Evolutionary conservation across 2,113 vertebrate genomes (phyloP).

Genomic region (Myrmecophaga tridactyla): DNA sequence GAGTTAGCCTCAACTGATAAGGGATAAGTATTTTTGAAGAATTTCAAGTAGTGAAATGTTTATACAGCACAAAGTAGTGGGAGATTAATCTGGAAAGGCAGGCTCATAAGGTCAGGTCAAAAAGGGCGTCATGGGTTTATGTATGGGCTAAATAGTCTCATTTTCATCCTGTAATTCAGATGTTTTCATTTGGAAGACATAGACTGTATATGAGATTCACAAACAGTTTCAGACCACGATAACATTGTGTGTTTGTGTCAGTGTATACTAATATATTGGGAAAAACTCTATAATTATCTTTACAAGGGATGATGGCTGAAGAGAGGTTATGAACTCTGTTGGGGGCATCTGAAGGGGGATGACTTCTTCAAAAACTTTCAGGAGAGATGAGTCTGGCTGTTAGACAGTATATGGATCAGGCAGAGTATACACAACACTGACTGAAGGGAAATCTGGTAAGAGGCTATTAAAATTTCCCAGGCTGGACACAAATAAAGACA

Average conservation of each 20-base stretch:
- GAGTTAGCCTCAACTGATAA: background rate
- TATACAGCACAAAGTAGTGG: background rate
- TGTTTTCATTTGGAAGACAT: background rate
- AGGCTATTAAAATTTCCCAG: background rate
- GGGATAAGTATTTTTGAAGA: background rate
- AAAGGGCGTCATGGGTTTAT: background rate
- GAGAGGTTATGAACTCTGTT: background rate
- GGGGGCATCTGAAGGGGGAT: background rate
- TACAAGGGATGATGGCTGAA: background rate
- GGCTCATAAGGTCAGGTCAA: background rate
- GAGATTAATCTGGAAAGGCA: background rate
- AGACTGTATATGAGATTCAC: background rate
- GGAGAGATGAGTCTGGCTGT: background rate
- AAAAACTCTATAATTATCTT: background rate
- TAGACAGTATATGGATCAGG: background rate
- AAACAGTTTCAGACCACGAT: background rate
- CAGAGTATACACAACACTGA: background rate
- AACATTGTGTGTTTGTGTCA: too few relatives aligned
- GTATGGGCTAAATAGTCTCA: background rate
- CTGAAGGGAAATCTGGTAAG: background rate
- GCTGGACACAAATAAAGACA: background rate
- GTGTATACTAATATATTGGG: background rate
- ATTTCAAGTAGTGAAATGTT: constrained; percentile 28
- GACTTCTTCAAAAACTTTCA: background rate
- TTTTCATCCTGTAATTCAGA: constrained; percentile 12